A percentile compares a stretch with the other conserved stretches of the same genome.
These are phyloP conservation scores for Coelopa pilipes DNA, from an alignment of 2,888 invertebrate genomes.

Conservation along the genomic window DNA sequence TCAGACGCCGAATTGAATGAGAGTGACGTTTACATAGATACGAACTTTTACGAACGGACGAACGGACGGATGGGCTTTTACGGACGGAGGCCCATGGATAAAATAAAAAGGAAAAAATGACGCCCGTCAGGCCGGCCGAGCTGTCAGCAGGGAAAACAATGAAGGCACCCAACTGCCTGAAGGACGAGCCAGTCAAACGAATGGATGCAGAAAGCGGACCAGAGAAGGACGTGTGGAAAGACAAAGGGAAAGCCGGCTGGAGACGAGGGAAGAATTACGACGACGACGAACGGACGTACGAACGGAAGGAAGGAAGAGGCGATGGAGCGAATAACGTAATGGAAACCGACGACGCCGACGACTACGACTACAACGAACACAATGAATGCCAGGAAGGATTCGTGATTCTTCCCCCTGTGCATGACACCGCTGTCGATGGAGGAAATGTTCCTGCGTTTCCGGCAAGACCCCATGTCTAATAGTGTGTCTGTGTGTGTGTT, in stretches of 20 bases:
- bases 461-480: background rate
- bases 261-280: background rate
- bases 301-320: background rate
- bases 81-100: too few species aligned
- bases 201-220: background rate
- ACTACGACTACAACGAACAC: background rate
- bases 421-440: background rate
- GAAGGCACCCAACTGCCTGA: background rate
- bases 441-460: conserved; percentile 26
- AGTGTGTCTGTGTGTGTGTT: background rate
- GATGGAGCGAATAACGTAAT: background rate
- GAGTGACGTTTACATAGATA: too few species aligned
- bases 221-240: background rate
- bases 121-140: too few species aligned
- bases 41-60: too few species aligned
- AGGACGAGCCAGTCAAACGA: background rate
- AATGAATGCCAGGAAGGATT: conserved; percentile 22
- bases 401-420: background rate
- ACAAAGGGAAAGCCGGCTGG: too few species aligned
- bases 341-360: background rate
- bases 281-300: background rate
- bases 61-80: too few species aligned
- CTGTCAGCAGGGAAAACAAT: too few species aligned
- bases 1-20: too few species aligned
- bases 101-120: too few species aligned